Evolutionary conservation across 2,888 invertebrate genomes (phyloP).

Genomic region (Dione juno): DNA sequence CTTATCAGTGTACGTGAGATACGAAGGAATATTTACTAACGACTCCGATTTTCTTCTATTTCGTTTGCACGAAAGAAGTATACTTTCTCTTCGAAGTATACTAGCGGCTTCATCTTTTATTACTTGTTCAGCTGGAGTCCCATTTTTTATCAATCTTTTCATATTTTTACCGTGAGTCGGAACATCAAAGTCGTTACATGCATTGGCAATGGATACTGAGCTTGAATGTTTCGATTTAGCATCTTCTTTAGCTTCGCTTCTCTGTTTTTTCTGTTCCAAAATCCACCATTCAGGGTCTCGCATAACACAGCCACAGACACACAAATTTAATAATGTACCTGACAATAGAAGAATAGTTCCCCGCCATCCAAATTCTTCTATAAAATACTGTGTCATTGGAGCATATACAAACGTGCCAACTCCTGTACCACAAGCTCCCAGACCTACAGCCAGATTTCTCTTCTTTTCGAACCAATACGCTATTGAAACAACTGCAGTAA

Average conservation of each 20-base stretch:
- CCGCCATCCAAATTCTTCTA: constrained; percentile 92
- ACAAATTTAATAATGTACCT: constrained; percentile 92
- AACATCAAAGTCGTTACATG: constrained; percentile 67
- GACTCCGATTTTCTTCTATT: constrained; percentile 78
- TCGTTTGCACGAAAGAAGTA: constrained; percentile 55
- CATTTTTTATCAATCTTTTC: constrained; percentile 64
- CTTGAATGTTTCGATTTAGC: constrained; percentile 76
- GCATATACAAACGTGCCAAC: constrained; percentile 95
- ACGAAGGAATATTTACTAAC: constrained; percentile 89
- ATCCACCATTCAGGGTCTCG: constrained; percentile 93
- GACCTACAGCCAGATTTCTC: constrained; percentile 92
- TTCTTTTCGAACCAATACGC: constrained; percentile 97
- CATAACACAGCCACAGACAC: constrained; percentile 94
- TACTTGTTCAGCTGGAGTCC: constrained; percentile 64
- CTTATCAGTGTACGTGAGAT: constrained; percentile 87
- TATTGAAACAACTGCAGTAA: constrained; percentile 94
- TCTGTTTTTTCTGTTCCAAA: constrained; percentile 84
- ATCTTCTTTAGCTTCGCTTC: constrained; percentile 54
- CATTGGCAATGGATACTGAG: constrained; percentile 76
- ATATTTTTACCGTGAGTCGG: constrained; percentile 66
- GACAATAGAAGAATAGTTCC: constrained; percentile 91
- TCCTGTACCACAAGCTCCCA: constrained; percentile 95
- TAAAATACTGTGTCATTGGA: constrained; percentile 91
- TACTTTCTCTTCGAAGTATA: constrained; percentile 61
- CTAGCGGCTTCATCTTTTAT: constrained; percentile 66